Percentiles rank a stretch among this genome's conserved stretches.
Evolutionary conservation across 1,140 invertebrate genomes (phyloP).

Genomic region (Nephotettix cincticeps): DNA sequence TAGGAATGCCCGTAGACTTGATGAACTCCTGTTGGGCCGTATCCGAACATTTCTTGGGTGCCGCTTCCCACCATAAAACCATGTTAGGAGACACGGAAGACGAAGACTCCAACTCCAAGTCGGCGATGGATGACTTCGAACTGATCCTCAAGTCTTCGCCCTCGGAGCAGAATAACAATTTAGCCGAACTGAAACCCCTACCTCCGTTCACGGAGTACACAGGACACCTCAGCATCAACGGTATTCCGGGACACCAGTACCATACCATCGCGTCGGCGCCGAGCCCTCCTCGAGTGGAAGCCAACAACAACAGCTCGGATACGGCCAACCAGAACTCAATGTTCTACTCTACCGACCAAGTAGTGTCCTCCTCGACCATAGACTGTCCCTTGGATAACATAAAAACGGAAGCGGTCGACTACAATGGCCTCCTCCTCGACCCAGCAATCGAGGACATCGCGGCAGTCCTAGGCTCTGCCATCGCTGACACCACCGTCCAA

Average conservation of each 20-base stretch:
- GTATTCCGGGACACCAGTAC: conserved; percentile 82
- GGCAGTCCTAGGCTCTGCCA: conserved; percentile 85
- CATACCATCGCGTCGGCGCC: conserved; percentile 67
- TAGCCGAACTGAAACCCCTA: conserved; percentile 82
- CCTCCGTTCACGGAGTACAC: conserved; percentile 84
- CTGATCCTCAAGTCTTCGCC: conserved; percentile 52
- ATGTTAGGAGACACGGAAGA: conserved; percentile 39
- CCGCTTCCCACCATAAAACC: conserved; percentile 25
- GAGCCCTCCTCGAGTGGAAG: conserved; percentile 50
- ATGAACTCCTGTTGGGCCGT: conserved; percentile 29
- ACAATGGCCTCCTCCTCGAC: conserved; percentile 46
- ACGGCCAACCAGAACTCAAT: conserved; percentile 46
- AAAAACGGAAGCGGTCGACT: conserved; percentile 54
- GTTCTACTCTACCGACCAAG: conserved; percentile 39
- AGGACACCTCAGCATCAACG: conserved; percentile 77
- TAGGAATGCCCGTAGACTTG: conserved; percentile 35
- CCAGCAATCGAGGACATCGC: conserved; percentile 83
- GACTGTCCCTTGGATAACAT: conserved; percentile 47
- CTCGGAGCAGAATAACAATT: conserved; percentile 55
- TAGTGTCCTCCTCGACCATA: conserved; percentile 47
- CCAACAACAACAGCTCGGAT: conserved; percentile 57
- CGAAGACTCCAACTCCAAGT: conserved; percentile 51
- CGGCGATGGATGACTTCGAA: conserved; percentile 59
- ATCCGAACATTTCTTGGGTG: conserved; percentile 30
- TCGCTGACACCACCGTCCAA: conserved; percentile 65